Conservation (phyloP, 1,140 invertebrate genomes). For the Bilobella aurantiaca region DNA sequence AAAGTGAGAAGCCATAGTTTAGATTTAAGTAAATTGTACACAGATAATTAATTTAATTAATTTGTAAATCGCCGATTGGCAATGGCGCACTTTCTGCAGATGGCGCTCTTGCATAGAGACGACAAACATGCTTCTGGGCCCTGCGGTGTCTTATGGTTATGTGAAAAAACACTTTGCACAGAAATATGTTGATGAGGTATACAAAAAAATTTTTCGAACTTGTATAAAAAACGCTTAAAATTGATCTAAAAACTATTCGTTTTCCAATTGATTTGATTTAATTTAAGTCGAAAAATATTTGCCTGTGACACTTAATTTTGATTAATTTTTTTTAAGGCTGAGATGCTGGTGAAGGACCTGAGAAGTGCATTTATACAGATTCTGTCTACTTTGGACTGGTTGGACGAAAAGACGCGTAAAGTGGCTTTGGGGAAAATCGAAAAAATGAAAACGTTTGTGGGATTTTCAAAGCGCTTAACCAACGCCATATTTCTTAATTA, state of each 20-base stretch:
- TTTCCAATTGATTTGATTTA: not conserved
- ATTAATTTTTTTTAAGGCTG: conserved; percentile 10
- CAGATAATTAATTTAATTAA: not conserved
- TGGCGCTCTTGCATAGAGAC: conserved; percentile 17
- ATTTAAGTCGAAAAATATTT: not conserved
- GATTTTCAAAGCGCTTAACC: conserved; percentile 17
- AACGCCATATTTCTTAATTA: not conserved
- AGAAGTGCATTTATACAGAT: conserved; percentile 14
- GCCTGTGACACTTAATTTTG: not conserved
- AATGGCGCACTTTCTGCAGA: too few relatives aligned
- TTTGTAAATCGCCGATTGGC: too few relatives aligned
- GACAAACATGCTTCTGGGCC: conserved; percentile 19
- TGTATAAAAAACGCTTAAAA: not conserved
- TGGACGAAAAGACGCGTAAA: conserved; percentile 11
- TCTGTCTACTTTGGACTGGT: conserved; percentile 21
- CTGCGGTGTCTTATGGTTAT: conserved; percentile 20
- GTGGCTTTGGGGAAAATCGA: conserved; percentile 9
- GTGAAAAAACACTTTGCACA: conserved; percentile 15
- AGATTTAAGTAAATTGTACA: not conserved
- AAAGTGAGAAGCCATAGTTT: conserved; percentile 14
- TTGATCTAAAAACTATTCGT: not conserved
- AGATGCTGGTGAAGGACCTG: conserved; percentile 15
- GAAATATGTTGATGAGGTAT: conserved; percentile 11
- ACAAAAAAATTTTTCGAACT: not conserved
- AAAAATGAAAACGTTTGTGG: conserved; percentile 20